Evolutionary conservation across 2,797 vertebrate genomes (phyloP).

Genomic region (Cichlasoma orientale): DNA sequence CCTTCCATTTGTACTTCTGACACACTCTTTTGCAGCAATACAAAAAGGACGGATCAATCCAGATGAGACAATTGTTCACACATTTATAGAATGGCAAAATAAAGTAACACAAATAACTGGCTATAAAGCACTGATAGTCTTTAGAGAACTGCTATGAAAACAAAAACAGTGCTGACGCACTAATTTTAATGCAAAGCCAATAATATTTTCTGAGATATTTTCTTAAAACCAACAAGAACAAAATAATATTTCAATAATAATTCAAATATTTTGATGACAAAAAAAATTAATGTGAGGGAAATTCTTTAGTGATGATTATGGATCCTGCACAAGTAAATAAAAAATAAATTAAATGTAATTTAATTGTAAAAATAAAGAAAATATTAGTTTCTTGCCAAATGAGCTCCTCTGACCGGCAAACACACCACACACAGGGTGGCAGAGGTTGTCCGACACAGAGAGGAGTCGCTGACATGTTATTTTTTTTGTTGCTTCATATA

Average conservation of each 20-base stretch:
- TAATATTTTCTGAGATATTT: no score
- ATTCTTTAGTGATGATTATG: no score
- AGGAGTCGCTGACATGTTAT: no score
- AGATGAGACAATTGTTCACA: not conserved
- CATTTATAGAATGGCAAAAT: not conserved
- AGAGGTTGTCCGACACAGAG: not conserved
- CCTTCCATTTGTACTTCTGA: conserved; percentile 18
- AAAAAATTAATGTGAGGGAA: not conserved
- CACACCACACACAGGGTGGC: not conserved
- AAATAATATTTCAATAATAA: accelerated
- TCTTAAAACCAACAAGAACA: not conserved
- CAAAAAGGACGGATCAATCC: not conserved
- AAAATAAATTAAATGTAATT: not conserved
- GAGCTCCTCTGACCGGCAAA: no score
- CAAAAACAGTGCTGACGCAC: not conserved
- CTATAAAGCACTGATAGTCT: not conserved
- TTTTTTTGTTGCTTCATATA: not conserved
- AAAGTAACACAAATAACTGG: not conserved
- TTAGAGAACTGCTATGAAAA: not conserved
- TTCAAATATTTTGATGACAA: not conserved
- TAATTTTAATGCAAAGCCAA: not conserved
- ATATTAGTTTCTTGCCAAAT: not conserved
- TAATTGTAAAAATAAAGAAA: not conserved
- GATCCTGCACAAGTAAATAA: no score
- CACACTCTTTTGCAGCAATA: not conserved